These are phyloP conservation scores for Eupithecia exiguata DNA, from an alignment of 2,888 invertebrate genomes.

Conservation along the genomic window DNA sequence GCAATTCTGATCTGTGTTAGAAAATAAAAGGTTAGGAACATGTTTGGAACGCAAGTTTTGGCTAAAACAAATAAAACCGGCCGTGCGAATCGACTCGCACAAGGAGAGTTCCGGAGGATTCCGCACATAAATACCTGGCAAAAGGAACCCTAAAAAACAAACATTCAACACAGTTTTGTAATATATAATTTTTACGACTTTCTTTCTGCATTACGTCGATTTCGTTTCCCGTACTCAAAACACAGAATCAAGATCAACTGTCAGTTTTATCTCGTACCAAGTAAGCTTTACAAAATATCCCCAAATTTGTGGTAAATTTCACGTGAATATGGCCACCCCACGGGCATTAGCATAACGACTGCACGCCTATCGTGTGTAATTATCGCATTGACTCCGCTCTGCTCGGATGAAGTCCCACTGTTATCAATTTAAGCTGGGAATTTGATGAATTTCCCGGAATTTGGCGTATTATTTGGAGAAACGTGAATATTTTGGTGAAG, in stretches of 20 bases:
- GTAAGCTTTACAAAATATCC: background rate
- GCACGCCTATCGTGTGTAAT: conserved; percentile 55
- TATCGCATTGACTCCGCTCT: conserved; percentile 57
- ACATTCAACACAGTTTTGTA: too few relatives aligned
- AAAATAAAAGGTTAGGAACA: too few relatives aligned
- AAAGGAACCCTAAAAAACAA: too few relatives aligned
- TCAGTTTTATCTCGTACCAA: background rate
- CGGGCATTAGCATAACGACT: conserved; percentile 53
- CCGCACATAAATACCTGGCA: too few relatives aligned
- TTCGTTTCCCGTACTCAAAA: background rate
- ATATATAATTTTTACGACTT: background rate
- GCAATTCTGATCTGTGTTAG: background rate
- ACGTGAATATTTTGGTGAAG: background rate
- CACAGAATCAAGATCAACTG: conserved; percentile 5
- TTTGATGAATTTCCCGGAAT: conserved; percentile 48
- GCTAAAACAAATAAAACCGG: too few relatives aligned
- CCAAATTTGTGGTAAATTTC: conserved; percentile 7
- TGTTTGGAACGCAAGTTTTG: too few relatives aligned
- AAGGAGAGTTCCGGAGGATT: too few relatives aligned
- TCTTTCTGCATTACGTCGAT: background rate
- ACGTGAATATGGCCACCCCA: conserved; percentile 42
- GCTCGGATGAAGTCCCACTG: conserved; percentile 39
- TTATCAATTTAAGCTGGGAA: conserved; percentile 50
- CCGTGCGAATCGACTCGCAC: too few relatives aligned
- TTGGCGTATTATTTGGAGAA: conserved; percentile 13